Evolutionary conservation across 2,888 invertebrate genomes (phyloP).

Genomic region (Ischnura elegans): DNA sequence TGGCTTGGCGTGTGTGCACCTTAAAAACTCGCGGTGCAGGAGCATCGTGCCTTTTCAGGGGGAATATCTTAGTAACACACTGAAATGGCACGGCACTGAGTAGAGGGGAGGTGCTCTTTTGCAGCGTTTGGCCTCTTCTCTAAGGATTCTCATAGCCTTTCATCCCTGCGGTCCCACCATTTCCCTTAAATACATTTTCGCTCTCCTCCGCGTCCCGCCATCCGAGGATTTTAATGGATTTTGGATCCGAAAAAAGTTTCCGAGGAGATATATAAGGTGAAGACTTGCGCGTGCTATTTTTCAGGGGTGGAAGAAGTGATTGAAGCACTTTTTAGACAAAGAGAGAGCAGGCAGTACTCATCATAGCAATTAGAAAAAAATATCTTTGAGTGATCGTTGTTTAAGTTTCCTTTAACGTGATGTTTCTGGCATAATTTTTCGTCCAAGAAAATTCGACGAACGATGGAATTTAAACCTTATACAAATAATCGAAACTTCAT

Average conservation of each 20-base stretch:
- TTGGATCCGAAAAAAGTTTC: not conserved
- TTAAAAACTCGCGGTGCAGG: not conserved
- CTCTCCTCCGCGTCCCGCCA: not conserved
- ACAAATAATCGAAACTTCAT: too few relatives aligned
- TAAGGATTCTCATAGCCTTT: not conserved
- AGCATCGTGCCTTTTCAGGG: not conserved
- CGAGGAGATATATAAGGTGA: not conserved
- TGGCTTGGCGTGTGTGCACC: not conserved
- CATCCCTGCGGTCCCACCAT: not conserved
- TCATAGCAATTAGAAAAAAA: too few relatives aligned
- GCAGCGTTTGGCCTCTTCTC: not conserved
- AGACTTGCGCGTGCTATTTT: not conserved
- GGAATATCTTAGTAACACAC: not conserved
- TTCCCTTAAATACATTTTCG: not conserved
- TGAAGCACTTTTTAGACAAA: not conserved
- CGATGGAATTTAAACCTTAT: too few relatives aligned
- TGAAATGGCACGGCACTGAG: not conserved
- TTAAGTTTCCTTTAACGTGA: too few relatives aligned
- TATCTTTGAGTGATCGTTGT: too few relatives aligned
- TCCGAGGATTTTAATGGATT: not conserved
- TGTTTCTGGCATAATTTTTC: too few relatives aligned
- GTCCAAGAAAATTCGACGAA: too few relatives aligned
- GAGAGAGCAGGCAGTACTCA: too few relatives aligned
- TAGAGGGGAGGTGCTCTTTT: not conserved
- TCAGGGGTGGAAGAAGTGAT: not conserved